Conservation (phyloP, 2,888 invertebrate species). For the Smittia sp. region DNA sequence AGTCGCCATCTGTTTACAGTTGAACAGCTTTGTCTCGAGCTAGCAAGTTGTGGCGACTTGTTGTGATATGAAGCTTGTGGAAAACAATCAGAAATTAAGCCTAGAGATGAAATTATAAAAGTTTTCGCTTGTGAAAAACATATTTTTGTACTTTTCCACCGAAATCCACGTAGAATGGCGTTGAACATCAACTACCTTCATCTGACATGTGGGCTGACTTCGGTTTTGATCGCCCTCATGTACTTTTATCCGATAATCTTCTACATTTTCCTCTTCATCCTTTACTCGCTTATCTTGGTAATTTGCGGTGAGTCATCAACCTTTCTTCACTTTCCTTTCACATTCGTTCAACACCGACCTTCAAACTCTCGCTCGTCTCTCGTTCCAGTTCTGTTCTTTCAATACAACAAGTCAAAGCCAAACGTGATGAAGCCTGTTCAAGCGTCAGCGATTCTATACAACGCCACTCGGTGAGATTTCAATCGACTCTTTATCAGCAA, state of each 20-base stretch:
- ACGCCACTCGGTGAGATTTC: slow-evolving; percentile 51
- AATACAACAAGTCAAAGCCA: slow-evolving; percentile 50
- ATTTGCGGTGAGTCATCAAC: slow-evolving; percentile 49
- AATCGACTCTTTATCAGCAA: neutral
- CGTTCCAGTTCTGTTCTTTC: slow-evolving; percentile 50
- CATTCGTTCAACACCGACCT: slow-evolving; percentile 45
- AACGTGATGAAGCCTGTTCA: slow-evolving; percentile 46
- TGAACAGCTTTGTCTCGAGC: neutral
- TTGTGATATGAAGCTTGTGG: neutral
- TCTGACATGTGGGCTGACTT: slow-evolving; percentile 43
- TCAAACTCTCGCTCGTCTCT: slow-evolving; percentile 51
- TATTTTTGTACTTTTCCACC: slow-evolving; percentile 4
- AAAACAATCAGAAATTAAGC: neutral
- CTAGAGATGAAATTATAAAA: slow-evolving; percentile 7
- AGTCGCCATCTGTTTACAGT: neutral
- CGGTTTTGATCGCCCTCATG: slow-evolving; percentile 50
- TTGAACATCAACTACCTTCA: slow-evolving; percentile 43
- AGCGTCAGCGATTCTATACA: slow-evolving; percentile 50
- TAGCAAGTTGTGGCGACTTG: neutral
- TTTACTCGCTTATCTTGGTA: slow-evolving; percentile 51
- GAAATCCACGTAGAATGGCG: neutral
- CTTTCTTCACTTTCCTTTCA: slow-evolving; percentile 1
- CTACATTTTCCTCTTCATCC: slow-evolving; percentile 51
- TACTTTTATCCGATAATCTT: slow-evolving; percentile 54
- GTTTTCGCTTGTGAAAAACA: neutral